Percentiles rank a stretch among this genome's conserved stretches.
Evolutionary conservation across 2,888 invertebrate genomes (phyloP).

Genomic region (Hydropsyche betteni): DNA sequence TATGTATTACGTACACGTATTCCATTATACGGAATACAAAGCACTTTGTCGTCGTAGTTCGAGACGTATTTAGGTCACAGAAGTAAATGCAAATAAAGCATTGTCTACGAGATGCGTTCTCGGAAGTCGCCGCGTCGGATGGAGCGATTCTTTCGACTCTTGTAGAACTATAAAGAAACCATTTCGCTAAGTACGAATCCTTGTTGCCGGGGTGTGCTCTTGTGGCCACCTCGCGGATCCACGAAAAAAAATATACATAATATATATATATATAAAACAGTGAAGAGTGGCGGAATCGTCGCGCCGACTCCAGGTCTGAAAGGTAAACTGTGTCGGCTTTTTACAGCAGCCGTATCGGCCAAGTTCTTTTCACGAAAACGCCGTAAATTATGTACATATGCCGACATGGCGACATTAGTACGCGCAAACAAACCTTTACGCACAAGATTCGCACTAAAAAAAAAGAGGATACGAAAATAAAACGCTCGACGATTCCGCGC

Average conservation of each 20-base stretch:
- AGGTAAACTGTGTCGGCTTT: conserved; percentile 37
- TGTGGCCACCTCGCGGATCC: conserved; percentile 17
- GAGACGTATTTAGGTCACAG: conserved; percentile 4
- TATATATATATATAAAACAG: background rate
- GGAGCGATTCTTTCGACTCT: conserved; percentile 5
- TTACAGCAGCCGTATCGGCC: conserved; percentile 27
- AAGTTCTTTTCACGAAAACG: background rate
- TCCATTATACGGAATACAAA: no score
- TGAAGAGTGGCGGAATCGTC: conserved; percentile 21
- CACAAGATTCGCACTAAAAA: conserved; percentile 4
- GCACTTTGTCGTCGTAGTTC: no score
- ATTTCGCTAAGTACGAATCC: conserved; percentile 44
- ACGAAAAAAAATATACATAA: conserved; percentile 2
- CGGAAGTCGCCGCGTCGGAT: background rate
- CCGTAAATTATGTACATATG: conserved; percentile 21
- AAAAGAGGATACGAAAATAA: conserved; percentile 5
- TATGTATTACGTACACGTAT: no score
- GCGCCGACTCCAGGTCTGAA: conserved; percentile 31
- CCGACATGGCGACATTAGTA: conserved; percentile 17
- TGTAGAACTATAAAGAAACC: conserved; percentile 39
- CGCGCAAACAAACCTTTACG: conserved; percentile 24
- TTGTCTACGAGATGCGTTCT: background rate
- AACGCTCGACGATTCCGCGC: conserved; percentile 3
- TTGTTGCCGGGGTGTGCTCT: conserved; percentile 35
- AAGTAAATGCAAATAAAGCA: conserved; percentile 16